phyloP scores from a whole-genome alignment of 30 jellyfish, hydroid and myxozoan genomes.

The Mastigias papua region DNA sequence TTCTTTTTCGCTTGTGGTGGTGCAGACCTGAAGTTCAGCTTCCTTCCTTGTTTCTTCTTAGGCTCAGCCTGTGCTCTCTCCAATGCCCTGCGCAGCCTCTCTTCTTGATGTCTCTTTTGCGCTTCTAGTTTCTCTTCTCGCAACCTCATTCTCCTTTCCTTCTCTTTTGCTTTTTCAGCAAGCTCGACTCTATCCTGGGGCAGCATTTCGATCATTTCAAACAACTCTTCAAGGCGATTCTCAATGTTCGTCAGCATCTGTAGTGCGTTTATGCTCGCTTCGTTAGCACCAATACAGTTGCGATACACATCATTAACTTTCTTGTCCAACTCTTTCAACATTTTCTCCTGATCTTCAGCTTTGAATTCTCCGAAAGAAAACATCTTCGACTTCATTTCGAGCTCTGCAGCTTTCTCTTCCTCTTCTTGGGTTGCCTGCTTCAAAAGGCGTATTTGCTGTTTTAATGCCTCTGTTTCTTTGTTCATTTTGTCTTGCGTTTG shows the following conservation, averaged over 20 bases:
- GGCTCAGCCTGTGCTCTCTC: constrained; percentile 99
- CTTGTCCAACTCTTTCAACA: constrained; percentile 85
- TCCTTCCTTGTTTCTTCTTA: constrained; percentile 97
- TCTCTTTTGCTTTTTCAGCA: constrained; percentile 97
- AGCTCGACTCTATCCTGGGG: constrained; percentile 97
- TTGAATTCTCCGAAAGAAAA: constrained; percentile 92
- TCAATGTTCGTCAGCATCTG: constrained; percentile 98
- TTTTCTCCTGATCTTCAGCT: constrained; percentile 98
- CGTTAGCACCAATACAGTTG: constrained; percentile 94
- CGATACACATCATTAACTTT: constrained; percentile 94
- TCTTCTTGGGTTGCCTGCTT: constrained; percentile 81
- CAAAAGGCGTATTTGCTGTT: constrained; percentile 77
- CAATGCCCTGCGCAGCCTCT: constrained; percentile 89
- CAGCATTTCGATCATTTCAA: constrained; percentile 92
- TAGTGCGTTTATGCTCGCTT: constrained; percentile 91
- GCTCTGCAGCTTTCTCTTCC: constrained; percentile 85
- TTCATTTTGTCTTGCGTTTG: constrained; percentile 91
- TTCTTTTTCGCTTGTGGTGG: constrained; percentile 98
- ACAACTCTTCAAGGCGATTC: constrained; percentile 93
- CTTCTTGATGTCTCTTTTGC: constrained; percentile 96
- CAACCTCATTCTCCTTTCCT: constrained; percentile 87
- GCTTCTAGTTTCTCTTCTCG: constrained; percentile 97
- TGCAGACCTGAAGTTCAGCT: constrained; percentile 95
- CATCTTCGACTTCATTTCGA: constrained; percentile 92
- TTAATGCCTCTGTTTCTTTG: constrained; percentile 88